Conservation (phyloP, 2,797 vertebrate genomes). For the Petrocephalus sullivani region DNA sequence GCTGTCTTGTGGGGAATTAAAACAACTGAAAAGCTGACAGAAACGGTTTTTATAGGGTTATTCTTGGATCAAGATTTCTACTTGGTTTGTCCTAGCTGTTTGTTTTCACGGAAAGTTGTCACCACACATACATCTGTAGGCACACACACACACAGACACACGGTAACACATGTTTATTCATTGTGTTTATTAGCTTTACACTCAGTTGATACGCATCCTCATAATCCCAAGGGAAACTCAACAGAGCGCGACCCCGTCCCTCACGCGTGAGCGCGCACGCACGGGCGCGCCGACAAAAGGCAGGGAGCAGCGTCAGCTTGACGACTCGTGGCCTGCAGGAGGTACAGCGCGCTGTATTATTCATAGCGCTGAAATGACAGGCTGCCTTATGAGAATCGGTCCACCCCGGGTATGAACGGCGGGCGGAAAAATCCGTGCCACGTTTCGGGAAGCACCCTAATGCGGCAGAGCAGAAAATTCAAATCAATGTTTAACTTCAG, state of each 20-base stretch:
- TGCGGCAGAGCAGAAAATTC: neutral
- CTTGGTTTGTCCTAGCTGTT: neutral
- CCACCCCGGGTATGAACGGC: neutral
- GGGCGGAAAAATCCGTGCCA: neutral
- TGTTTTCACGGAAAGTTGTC: neutral
- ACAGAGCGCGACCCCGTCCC: too few relatives aligned
- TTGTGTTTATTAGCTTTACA: neutral
- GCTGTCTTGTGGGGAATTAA: neutral
- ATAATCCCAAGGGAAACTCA: neutral
- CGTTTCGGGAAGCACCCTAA: neutral
- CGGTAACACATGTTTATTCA: neutral
- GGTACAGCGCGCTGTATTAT: conserved; percentile 17
- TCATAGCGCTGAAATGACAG: conserved; percentile 28
- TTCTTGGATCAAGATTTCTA: neutral
- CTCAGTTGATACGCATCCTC: neutral
- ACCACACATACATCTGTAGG: neutral
- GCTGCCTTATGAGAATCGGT: conserved; percentile 25
- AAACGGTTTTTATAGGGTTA: neutral
- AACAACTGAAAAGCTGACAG: neutral
- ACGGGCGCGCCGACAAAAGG: neutral
- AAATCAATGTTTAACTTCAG: neutral
- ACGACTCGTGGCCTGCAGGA: neutral
- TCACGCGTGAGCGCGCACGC: neutral
- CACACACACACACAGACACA: neutral
- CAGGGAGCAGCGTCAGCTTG: neutral